Base-by-base conservation (phyloP, 1,140 invertebrate species). In the Oreohelix idahoensis region DNA sequence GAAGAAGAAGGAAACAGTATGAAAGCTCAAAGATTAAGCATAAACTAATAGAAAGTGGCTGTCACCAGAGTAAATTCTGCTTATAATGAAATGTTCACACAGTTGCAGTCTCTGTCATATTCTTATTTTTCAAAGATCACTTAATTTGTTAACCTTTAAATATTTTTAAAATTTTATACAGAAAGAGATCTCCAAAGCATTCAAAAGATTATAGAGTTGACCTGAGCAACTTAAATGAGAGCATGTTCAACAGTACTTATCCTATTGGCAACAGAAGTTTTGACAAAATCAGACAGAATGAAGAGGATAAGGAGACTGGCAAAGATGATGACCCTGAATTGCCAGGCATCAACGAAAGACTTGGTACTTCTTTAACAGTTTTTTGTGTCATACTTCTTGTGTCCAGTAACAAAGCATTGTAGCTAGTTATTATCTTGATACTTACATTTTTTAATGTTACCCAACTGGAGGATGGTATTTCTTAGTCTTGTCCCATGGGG, bases 291-390 rank as follows among this genome's bases (percentile, higher is more conserved):
- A 74, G 29, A 26, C 5, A 74, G 23, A 49, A 42, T 39, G 36
- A 32, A 13, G 45, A 5, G 11, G 32, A 53, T 32, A 77, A 77
- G 23, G 42, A 42, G 20, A 29, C 10, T 29, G 73, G 42, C n/a
- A 75, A 36, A 71, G 63, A 69, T 69, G n/a, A 58, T 23, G 58
- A 42, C 17, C 73, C 83, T 69, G 82, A 86, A 23, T 75, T 90
- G 39, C 90, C 89, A 76, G 86, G 85, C 63, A 89, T 91, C 35
- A 90, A 90, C 84, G 88, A 91, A 87, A 88, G 90, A 86, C 81
- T 91, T 51, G 89, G 90, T 90, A 78, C 58, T 79, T 83, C 1
- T 5, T 49, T 23, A 23, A n/a, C 32, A 17, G 10, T 4, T 71
- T 5, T 39, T 36, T 71, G 49, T 70, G n/a, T n/a, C n/a, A n/a